Percentiles rank a stretch among this genome's conserved stretches.
These are phyloP conservation scores for Ariolimax columbianus DNA, from an alignment of 2,888 invertebrate genomes.

Conservation along the genomic window DNA sequence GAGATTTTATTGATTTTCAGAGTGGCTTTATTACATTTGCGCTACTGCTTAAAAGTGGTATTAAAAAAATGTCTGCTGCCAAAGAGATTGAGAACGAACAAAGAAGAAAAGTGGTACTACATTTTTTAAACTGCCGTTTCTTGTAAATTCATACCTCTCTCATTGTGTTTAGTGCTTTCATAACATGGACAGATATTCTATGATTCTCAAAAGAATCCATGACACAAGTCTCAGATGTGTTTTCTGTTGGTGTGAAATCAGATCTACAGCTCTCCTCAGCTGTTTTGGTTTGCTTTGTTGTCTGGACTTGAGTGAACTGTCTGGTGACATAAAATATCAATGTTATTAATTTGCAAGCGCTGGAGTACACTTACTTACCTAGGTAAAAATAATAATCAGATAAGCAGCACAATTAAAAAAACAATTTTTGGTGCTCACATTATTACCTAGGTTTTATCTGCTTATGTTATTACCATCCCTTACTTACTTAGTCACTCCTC, in stretches of 20 bases:
- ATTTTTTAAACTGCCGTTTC: neutral
- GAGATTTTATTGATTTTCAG: too few relatives aligned
- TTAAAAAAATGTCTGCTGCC: too few relatives aligned
- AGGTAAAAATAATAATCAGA: too few relatives aligned
- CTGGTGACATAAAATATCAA: neutral
- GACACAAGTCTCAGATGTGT: neutral
- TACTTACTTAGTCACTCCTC: too few relatives aligned
- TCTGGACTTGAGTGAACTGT: neutral
- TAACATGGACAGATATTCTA: neutral
- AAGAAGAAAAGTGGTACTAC: neutral
- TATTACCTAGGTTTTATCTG: too few relatives aligned
- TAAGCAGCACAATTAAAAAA: too few relatives aligned
- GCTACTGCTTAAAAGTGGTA: neutral
- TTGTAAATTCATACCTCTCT: neutral
- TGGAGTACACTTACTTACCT: too few relatives aligned
- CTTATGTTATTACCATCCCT: too few relatives aligned
- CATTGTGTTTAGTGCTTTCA: constrained; percentile 13
- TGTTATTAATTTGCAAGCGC: too few relatives aligned
- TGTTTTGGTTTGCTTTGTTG: neutral
- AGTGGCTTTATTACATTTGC: too few relatives aligned
- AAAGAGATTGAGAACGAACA: too few relatives aligned
- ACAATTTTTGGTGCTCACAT: too few relatives aligned
- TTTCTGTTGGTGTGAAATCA: neutral
- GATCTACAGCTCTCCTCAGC: neutral
- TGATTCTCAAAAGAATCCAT: neutral